These are phyloP conservation scores for Julus scandinavius DNA, from an alignment of 2,888 invertebrate species.

Conservation along the genomic window DNA sequence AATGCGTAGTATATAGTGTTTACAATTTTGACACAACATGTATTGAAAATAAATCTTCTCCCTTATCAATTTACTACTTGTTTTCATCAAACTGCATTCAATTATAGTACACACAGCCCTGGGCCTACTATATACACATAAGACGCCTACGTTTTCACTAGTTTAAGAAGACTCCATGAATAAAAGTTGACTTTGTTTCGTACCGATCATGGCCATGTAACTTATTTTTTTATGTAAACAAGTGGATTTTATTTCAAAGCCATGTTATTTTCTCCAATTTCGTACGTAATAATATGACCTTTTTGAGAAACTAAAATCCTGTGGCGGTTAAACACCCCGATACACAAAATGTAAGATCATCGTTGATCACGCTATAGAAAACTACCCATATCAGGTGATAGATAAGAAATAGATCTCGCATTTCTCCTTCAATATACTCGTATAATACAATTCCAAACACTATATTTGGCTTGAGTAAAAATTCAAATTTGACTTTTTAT, in stretches of 20 bases:
- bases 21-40: not conserved
- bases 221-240: conserved; percentile 24
- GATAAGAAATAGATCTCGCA: not conserved
- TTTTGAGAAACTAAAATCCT: conserved; percentile 3
- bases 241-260: conserved; percentile 34
- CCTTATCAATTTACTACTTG: conserved; percentile 34
- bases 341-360: not conserved
- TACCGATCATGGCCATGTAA: not conserved
- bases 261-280: not conserved
- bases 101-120: not conserved
- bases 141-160: not conserved
- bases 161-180: not conserved
- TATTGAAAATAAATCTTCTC: not conserved
- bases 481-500: too few species aligned
- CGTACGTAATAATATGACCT: conserved; percentile 24
- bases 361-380: not conserved
- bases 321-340: conserved; percentile 32
- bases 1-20: not conserved
- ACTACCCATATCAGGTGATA: conserved; percentile 13
- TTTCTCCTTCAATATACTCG: not conserved
- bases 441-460: not conserved
- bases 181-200: conserved; percentile 22
- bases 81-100: not conserved
- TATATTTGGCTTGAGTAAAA: too few species aligned
- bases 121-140: not conserved